Percentiles rank a stretch among this genome's conserved stretches.
Conservation (phyloP, 2,888 invertebrate species). For the Unio delphinus region DNA sequence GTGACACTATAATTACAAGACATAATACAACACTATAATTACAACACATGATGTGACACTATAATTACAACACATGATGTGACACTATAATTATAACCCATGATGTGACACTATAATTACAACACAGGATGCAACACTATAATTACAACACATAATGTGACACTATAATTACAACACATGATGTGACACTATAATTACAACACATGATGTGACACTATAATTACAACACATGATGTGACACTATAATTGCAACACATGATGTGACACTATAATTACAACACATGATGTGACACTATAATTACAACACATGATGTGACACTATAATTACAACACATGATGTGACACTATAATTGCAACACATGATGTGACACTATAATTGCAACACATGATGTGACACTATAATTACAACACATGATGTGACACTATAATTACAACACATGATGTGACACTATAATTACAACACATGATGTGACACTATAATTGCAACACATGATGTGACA, state of each 20-base stretch:
- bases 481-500: not conserved
- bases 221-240: conserved; percentile 35
- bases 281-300: conserved; percentile 6
- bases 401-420: conserved; percentile 37
- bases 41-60: not conserved
- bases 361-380: too few species aligned
- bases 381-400: not conserved
- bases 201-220: conserved; percentile 1
- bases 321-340: conserved; percentile 1
- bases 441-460: not conserved
- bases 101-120: too few species aligned
- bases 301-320: conserved; percentile 32
- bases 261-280: too few species aligned
- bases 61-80: conserved; percentile 35
- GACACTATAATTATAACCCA: conserved; percentile 10
- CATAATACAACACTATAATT: too few species aligned
- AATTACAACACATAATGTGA: conserved; percentile 36
- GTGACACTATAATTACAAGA: too few species aligned
- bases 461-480: too few species aligned
- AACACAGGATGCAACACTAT: not conserved
- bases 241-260: conserved; percentile 3
- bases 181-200: too few species aligned
- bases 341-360: too few species aligned
- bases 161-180: not conserved
- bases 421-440: conserved; percentile 5